These are phyloP conservation scores for Leptoteleia sp. DNA, from an alignment of 1,140 invertebrate genomes.

Conservation along the genomic window DNA sequence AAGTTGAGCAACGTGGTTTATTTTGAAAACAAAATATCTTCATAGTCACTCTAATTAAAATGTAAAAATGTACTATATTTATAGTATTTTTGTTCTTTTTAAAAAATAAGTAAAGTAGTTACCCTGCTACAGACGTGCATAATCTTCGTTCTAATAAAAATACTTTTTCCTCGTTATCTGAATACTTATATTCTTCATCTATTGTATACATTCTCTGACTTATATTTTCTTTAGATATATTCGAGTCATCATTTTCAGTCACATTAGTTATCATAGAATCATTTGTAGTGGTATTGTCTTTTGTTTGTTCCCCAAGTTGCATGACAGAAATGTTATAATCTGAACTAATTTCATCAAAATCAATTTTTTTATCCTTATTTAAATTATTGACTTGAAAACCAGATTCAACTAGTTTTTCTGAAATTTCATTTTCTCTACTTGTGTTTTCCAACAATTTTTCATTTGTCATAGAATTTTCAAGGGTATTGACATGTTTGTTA, in stretches of 20 bases:
- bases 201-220: constrained; percentile 71
- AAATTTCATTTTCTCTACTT: too few relatives aligned
- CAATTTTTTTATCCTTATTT: not conserved
- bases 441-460: not conserved
- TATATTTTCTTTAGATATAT: not conserved
- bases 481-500: not conserved
- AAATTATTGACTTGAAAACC: too few relatives aligned
- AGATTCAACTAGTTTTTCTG: too few relatives aligned
- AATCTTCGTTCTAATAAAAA: constrained; percentile 86
- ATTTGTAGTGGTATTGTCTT: not conserved
- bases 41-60: too few relatives aligned
- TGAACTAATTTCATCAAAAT: not conserved
- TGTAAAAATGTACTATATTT: too few relatives aligned
- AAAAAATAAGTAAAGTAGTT: not conserved
- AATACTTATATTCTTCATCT: constrained; percentile 88
- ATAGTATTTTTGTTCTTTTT: not conserved
- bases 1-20: too few relatives aligned
- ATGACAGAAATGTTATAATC: not conserved
- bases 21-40: too few relatives aligned
- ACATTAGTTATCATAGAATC: too few relatives aligned
- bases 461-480: not conserved
- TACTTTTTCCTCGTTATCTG: constrained; percentile 86
- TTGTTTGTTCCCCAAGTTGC: not conserved
- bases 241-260: not conserved
- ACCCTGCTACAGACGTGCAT: constrained; percentile 78